These are phyloP conservation scores for Monochamus saltuarius DNA, from an alignment of 1,140 invertebrate species.

Conservation along the genomic window DNA sequence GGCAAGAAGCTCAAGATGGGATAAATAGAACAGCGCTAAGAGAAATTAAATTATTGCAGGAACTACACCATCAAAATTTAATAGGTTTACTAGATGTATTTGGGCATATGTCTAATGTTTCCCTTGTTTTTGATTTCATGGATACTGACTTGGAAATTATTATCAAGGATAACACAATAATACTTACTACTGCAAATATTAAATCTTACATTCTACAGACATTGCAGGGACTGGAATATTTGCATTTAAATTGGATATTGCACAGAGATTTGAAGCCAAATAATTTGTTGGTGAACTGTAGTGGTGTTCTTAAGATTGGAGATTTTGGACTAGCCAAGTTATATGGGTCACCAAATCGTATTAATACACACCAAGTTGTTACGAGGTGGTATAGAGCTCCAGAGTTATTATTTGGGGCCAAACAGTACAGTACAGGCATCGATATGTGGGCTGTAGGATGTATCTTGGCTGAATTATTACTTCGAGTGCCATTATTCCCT, in stretches of 20 bases:
- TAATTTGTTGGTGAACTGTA: conserved; percentile 91
- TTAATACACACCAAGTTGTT: conserved; percentile 98
- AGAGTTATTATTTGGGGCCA: conserved; percentile 93
- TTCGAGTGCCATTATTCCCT: conserved; percentile 90
- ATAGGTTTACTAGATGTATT: conserved; percentile 95
- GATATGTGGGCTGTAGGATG: conserved; percentile 99
- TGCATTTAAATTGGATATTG: conserved; percentile 95
- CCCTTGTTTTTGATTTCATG: conserved; percentile 99
- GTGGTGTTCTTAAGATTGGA: conserved; percentile 93
- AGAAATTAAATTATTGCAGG: conserved; percentile 98
- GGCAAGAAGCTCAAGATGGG: conserved; percentile 93
- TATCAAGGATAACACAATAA: conserved; percentile 83
- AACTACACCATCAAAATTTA: conserved; percentile 92
- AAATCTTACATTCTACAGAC: conserved; percentile 97
- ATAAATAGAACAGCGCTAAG: conserved; percentile 96
- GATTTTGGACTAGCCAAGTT: conserved; percentile 99
- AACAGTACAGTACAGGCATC: conserved; percentile 93
- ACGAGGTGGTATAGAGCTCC: conserved; percentile 92
- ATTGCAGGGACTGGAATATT: conserved; percentile 90
- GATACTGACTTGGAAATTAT: conserved; percentile 97
- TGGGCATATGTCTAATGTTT: conserved; percentile 97
- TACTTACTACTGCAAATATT: conserved; percentile 89
- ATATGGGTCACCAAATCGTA: conserved; percentile 93
- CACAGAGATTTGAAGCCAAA: conserved; percentile 99
- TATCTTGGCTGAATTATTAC: conserved; percentile 92